Conservation (phyloP, 2,113 vertebrate genomes). For the Megalops atlanticus region DNA sequence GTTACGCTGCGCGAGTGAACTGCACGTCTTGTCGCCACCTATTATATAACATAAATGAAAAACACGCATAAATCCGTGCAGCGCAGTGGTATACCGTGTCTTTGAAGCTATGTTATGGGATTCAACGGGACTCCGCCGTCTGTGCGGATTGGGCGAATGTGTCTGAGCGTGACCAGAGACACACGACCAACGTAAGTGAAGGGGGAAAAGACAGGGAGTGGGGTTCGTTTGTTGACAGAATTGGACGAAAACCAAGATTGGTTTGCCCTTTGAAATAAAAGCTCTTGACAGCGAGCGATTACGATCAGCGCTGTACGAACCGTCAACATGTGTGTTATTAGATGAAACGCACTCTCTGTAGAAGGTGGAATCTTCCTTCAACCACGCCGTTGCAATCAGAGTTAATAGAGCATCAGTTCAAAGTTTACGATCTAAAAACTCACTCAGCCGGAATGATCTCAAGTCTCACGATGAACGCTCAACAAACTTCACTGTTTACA, state of each 20-base stretch:
- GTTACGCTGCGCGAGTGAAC: constrained; percentile 9
- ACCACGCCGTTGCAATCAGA: too few relatives aligned
- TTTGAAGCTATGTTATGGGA: not conserved
- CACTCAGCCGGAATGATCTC: too few relatives aligned
- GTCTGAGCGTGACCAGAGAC: not conserved
- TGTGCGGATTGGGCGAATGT: not conserved
- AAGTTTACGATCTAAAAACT: too few relatives aligned
- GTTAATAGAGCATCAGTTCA: too few relatives aligned
- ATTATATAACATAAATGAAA: constrained; percentile 21
- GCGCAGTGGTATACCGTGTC: constrained; percentile 4
- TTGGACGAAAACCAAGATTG: not conserved
- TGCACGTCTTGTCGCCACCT: not conserved
- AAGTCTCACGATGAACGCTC: too few relatives aligned
- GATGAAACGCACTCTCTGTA: not conserved
- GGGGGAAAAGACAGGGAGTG: not conserved
- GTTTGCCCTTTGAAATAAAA: not conserved
- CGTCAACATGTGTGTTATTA: not conserved
- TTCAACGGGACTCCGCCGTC: constrained; percentile 1
- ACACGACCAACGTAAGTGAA: constrained; percentile 3
- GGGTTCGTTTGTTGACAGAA: not conserved
- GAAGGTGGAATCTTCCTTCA: not conserved
- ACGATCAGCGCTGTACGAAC: not conserved
- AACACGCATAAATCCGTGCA: constrained; percentile 17
- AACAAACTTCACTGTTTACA: too few relatives aligned
- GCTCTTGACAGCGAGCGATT: not conserved